These are phyloP conservation scores for Tubulanus polymorphus DNA, from an alignment of 2,888 invertebrate species.

Conservation along the genomic window DNA sequence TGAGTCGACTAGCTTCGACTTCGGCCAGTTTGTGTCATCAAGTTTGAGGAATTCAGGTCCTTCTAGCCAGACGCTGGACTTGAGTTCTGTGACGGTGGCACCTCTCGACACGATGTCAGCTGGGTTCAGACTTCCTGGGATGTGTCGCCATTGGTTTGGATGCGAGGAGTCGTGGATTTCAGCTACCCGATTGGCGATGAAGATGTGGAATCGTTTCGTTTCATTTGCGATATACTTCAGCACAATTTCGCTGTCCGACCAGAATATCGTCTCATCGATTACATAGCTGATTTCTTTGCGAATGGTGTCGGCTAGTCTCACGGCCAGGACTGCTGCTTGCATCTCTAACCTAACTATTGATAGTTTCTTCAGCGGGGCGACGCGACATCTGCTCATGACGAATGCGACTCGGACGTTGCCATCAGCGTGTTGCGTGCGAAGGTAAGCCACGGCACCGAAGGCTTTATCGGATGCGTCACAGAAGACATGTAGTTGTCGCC, in stretches of 20 bases:
- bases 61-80: background rate
- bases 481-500: constrained; percentile 7
- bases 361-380: constrained; percentile 6
- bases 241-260: background rate
- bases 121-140: constrained; percentile 16
- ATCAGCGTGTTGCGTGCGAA: background rate
- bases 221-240: background rate
- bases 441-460: constrained; percentile 8
- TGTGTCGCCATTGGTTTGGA: constrained; percentile 21
- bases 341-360: constrained; percentile 8
- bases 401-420: constrained; percentile 5
- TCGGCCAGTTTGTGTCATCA: background rate
- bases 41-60: background rate
- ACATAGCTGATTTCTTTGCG: background rate
- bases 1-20: background rate
- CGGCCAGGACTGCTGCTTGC: constrained; percentile 2
- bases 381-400: constrained; percentile 2
- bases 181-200: constrained; percentile 16
- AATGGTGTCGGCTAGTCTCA: background rate
- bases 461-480: constrained; percentile 7
- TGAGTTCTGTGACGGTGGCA: constrained; percentile 2
- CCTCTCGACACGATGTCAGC: constrained; percentile 15
- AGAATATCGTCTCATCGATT: background rate
- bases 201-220: background rate
- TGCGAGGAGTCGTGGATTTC: constrained; percentile 8